These are phyloP conservation scores for Lumbricus terrestris DNA, from an alignment of 2,888 invertebrate species.

Conservation along the genomic window DNA sequence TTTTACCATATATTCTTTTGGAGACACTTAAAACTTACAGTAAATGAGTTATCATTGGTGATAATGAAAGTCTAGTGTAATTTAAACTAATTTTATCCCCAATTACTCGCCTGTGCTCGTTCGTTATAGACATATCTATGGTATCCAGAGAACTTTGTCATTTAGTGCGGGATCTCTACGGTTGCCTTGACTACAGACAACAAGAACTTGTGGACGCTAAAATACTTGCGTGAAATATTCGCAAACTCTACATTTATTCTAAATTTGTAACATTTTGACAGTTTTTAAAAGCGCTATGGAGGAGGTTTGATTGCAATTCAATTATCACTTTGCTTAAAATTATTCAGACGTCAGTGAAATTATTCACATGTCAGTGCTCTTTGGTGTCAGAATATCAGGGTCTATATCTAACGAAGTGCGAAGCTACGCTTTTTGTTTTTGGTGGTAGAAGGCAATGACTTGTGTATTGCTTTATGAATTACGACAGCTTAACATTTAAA, in stretches of 20 bases:
- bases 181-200: conserved; percentile 3
- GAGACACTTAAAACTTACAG: too few relatives aligned
- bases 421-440: too few relatives aligned
- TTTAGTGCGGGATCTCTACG: neutral
- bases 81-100: too few relatives aligned
- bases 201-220: conserved; percentile 3
- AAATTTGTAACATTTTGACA: neutral
- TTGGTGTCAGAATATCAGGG: neutral
- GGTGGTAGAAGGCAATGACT: neutral
- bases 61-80: too few relatives aligned
- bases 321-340: neutral
- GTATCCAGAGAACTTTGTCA: neutral
- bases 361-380: neutral
- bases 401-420: too few relatives aligned
- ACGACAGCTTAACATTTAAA: neutral
- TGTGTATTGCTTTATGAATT: neutral
- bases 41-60: too few relatives aligned
- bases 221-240: neutral
- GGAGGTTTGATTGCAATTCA: neutral
- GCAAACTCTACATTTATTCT: neutral
- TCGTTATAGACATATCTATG: too few relatives aligned
- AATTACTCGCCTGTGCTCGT: too few relatives aligned
- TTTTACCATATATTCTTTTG: too few relatives aligned
- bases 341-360: neutral
- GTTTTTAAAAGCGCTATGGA: neutral